Conservation (phyloP, 2,797 vertebrate genomes). For the Sandelia bainsii region DNA sequence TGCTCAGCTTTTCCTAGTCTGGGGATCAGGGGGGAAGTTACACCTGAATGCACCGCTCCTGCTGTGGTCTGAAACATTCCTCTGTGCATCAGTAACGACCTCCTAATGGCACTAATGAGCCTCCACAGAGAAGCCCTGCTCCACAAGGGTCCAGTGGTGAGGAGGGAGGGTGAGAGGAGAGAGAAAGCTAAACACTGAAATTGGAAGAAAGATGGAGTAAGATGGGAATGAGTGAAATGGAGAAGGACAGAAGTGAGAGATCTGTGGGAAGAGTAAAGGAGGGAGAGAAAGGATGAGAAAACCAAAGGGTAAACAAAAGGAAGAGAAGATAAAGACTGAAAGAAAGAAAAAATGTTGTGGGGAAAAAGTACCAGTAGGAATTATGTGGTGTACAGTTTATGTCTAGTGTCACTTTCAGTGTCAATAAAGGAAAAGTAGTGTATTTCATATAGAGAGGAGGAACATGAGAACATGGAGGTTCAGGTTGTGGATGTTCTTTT, state of each 20-base stretch:
- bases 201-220: slow-evolving; percentile 35
- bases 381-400: neutral
- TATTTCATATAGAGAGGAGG: neutral
- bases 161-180: neutral
- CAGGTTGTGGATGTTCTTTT: neutral
- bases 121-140: slow-evolving; percentile 50
- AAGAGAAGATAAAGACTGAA: neutral
- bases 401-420: neutral
- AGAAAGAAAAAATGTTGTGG: neutral
- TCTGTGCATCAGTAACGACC: slow-evolving; percentile 70
- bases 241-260: slow-evolving; percentile 27
- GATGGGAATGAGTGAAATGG: slow-evolving; percentile 49
- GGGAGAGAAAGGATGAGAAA: slow-evolving; percentile 26
- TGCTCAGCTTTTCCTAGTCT: slow-evolving; percentile 47
- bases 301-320: slow-evolving; percentile 7
- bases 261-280: slow-evolving; percentile 30
- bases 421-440: neutral
- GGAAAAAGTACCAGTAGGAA: neutral
- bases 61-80: slow-evolving; percentile 73
- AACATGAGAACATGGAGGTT: neutral
- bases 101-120: slow-evolving; percentile 81
- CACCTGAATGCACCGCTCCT: slow-evolving; percentile 67
- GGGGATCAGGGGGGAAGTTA: slow-evolving; percentile 51
- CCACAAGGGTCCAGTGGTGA: slow-evolving; percentile 34
- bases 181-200: slow-evolving; percentile 61